Evolutionary conservation across 2,797 vertebrate species (phyloP), one percentile per base, ranked within the genome.

Genomic region (Morelia viridis): DNA sequence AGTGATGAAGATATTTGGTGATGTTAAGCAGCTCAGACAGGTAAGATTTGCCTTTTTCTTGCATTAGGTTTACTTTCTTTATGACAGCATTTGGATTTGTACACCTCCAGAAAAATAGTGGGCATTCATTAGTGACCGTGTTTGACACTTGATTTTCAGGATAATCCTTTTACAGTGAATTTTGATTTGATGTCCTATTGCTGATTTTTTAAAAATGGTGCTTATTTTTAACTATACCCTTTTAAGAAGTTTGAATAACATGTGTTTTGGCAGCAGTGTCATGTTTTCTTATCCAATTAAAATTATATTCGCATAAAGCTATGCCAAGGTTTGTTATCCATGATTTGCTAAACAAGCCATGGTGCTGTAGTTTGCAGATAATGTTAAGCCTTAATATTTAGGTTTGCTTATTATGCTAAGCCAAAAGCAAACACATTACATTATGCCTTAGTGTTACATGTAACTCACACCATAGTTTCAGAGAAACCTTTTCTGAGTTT

Each of bases 1-100:
- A 89, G 99, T 99, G 94, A 98, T 99, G 97, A 98, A 98, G 94
- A 99, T 99, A 96, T 99, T 99, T 96, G 99, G 99, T 64, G 99
- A 99, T 50, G 98, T 97, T 94, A 98, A 99, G 96, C 98, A 99
- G 96, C 98, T 99, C 97, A 98, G 97, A 97, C 97, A 97, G 97
- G 99, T 99, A 97, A 99, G 98, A 92, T 80, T 46, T 88, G 62
- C 28, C 91, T 94, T 61, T 35, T 68, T 92, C 91, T 80, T 57
- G 76, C 89, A 83, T 84, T 94, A 85, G 92, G 84, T 92, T 92
- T 90, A 76, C 87, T 94, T 93, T 87, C 91, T 80, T 11, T 71
- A 22, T 68, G 41, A 50, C 26, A 31, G 9, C 35, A 46, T 56
- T 87, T 76, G 11, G 24, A 61, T 83, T 8, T 68, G 58, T 68